These are phyloP conservation scores for Falco naumanni DNA, from an alignment of 2,797 vertebrate genomes.

Conservation along the genomic window DNA sequence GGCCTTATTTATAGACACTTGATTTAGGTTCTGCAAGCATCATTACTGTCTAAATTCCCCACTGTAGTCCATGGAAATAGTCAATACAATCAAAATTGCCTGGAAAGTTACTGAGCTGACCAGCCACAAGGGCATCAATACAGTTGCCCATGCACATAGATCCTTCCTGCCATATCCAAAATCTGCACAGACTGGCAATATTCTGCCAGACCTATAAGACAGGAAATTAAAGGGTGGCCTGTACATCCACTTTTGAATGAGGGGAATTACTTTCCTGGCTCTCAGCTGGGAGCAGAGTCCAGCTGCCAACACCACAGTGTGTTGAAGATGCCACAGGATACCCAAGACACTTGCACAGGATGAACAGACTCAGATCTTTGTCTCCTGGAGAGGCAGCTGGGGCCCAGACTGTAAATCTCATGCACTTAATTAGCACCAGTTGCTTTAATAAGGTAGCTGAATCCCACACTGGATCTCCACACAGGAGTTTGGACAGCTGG, in stretches of 20 bases:
- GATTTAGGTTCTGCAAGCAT: not conserved
- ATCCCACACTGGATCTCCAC: not conserved
- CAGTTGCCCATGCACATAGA: not conserved
- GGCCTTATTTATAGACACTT: not conserved
- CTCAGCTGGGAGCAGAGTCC: not conserved
- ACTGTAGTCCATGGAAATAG: not conserved
- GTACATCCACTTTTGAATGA: not conserved
- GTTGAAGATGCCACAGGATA: not conserved
- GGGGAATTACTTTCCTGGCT: not conserved
- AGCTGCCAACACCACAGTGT: not conserved
- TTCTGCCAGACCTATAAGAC: not conserved
- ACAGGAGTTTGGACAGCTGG: not conserved
- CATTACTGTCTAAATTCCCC: not conserved
- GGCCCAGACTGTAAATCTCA: not conserved
- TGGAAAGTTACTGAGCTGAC: not conserved
- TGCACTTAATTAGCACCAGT: not conserved
- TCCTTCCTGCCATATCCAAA: not conserved
- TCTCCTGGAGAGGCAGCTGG: not conserved
- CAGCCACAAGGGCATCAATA: not conserved
- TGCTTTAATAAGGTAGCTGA: not conserved
- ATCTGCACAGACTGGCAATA: not conserved
- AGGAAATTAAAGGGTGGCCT: not conserved
- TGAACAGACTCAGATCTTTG: not conserved
- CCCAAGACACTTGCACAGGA: rapidly evolving
- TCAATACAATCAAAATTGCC: not conserved